Evolutionary conservation across 2,113 vertebrate species (phyloP).

Genomic region (Cinclus cinclus): DNA sequence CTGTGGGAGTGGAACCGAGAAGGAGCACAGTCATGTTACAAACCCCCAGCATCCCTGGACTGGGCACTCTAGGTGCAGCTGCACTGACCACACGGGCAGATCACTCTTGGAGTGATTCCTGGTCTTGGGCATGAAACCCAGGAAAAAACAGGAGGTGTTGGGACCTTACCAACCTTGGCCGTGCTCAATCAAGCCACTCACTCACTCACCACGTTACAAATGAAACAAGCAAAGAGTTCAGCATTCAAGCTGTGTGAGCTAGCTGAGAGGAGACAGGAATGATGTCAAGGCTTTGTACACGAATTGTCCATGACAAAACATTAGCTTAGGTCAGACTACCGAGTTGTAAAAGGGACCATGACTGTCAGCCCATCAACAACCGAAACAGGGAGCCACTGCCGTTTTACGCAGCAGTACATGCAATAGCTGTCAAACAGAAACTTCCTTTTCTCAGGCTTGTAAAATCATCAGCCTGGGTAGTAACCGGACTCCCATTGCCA

Average conservation of each 20-base stretch:
- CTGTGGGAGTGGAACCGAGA: accelerated
- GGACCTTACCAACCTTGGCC: accelerated
- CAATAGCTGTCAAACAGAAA: not conserved
- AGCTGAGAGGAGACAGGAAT: not conserved
- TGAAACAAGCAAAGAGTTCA: not conserved
- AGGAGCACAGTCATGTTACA: accelerated
- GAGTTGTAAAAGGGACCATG: not conserved
- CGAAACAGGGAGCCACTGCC: not conserved
- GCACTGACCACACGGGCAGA: not conserved
- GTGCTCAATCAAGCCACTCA: not conserved
- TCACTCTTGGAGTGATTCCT: accelerated
- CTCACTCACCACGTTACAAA: accelerated
- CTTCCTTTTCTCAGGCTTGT: not conserved
- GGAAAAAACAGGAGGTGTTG: not conserved
- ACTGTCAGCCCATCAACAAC: not conserved
- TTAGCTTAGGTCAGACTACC: not conserved
- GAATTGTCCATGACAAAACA: not conserved
- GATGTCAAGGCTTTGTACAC: not conserved
- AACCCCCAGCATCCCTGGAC: not conserved
- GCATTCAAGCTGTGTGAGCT: not conserved
- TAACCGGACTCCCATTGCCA: accelerated
- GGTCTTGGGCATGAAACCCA: not conserved
- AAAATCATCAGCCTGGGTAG: not conserved
- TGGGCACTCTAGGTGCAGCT: accelerated
- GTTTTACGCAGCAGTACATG: not conserved